phyloP scores from a whole-genome alignment of 2,113 vertebrate genomes.

The Raja brachyura region DNA sequence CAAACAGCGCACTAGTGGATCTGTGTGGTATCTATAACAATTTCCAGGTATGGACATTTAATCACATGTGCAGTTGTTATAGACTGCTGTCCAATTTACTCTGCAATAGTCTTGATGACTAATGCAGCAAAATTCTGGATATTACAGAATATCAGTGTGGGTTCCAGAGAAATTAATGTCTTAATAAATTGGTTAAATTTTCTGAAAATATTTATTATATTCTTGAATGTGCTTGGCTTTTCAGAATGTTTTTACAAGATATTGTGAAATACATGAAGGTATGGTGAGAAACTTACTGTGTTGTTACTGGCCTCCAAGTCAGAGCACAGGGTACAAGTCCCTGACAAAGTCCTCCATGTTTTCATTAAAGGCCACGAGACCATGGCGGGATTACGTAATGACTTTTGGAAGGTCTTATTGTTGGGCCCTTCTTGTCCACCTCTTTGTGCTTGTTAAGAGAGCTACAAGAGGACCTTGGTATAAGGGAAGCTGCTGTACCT shows the following conservation, averaged over 20 bases:
- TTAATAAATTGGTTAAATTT: not conserved
- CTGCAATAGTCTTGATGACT: too few species aligned
- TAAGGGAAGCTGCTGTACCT: not conserved
- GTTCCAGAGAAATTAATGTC: not conserved
- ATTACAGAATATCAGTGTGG: not conserved
- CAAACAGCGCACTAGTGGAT: too few species aligned
- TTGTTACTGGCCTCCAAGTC: not conserved
- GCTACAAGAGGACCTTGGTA: not conserved
- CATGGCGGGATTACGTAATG: not conserved
- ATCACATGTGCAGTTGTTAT: too few species aligned
- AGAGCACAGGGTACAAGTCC: not conserved
- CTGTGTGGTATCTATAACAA: too few species aligned
- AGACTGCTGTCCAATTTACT: too few species aligned
- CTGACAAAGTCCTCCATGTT: not conserved
- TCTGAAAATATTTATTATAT: not conserved
- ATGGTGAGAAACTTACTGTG: too few species aligned
- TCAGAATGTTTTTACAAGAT: not conserved
- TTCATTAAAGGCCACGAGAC: not conserved
- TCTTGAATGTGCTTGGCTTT: not conserved
- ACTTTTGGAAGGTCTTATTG: not conserved
- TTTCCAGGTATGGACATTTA: too few species aligned
- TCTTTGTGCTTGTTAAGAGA: not conserved
- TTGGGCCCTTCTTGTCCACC: not conserved
- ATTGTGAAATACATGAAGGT: not conserved
- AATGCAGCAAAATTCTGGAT: too few species aligned